Conservation (phyloP, 2,797 vertebrate species). For the Muscicapa striata region DNA sequence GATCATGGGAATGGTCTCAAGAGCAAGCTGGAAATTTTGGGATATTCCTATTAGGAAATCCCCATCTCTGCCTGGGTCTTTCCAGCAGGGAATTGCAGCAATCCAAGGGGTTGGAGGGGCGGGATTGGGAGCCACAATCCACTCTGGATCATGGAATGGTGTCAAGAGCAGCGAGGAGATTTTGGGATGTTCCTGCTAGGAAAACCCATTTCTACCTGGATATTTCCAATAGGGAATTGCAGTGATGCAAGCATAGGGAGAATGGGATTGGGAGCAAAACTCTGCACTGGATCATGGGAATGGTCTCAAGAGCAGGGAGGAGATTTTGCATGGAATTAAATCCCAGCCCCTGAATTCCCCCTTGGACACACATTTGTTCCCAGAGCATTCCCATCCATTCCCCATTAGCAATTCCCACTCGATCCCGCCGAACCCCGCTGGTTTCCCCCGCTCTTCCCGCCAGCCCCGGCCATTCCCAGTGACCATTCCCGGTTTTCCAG, state of each 20-base stretch:
- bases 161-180: fast-evolving
- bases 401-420: not conserved
- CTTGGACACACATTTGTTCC: fast-evolving
- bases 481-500: not conserved
- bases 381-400: not conserved
- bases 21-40: not conserved
- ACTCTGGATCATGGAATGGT: fast-evolving
- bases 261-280: not conserved
- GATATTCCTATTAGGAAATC: not conserved
- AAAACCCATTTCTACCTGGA: too few relatives aligned
- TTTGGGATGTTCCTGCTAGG: not conserved
- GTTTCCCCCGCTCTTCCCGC: too few relatives aligned
- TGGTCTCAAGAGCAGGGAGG: fast-evolving
- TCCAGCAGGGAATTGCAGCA: not conserved
- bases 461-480: too few relatives aligned
- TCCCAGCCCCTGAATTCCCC: not conserved
- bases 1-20: not conserved
- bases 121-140: not conserved
- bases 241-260: too few relatives aligned
- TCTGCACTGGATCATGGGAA: too few relatives aligned
- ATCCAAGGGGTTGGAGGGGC: not conserved
- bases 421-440: not conserved
- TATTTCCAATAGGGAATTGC: too few relatives aligned
- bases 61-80: not conserved
- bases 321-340: too few relatives aligned